Percentiles rank a stretch among this genome's conserved stretches.
Evolutionary conservation across 2,888 invertebrate genomes (phyloP).

Genomic region (Brenthis daphne): DNA sequence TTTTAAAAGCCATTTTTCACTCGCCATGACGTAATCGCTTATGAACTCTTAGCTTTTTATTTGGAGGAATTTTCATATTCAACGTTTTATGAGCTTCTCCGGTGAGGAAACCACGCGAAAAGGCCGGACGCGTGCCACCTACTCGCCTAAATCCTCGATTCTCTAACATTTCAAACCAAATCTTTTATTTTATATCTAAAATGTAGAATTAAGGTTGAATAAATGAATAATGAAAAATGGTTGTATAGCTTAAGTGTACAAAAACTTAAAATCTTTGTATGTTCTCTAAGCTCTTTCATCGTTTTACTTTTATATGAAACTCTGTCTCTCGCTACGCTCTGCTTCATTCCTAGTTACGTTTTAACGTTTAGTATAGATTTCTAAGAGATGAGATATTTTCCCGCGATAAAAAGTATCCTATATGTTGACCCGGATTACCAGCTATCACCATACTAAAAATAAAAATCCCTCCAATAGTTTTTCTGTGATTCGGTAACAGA

Average conservation of each 20-base stretch:
- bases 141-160: conserved; percentile 30
- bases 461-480: no score
- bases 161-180: conserved; percentile 25
- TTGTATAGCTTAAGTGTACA: conserved; percentile 5
- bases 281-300: conserved; percentile 16
- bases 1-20: conserved; percentile 74
- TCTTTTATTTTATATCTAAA: conserved; percentile 18
- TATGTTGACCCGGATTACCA: no score
- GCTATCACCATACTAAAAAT: no score
- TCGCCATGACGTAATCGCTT: conserved; percentile 75
- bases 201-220: conserved; percentile 17
- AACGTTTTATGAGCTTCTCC: conserved; percentile 59
- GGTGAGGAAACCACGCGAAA: conserved; percentile 32
- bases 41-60: conserved; percentile 73
- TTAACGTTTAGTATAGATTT: background rate
- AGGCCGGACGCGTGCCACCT: conserved; percentile 30
- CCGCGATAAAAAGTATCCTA: no score
- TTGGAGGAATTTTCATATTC: conserved; percentile 69
- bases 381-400: no score
- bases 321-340: background rate
- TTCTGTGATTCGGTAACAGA: no score
- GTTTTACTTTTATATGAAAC: conserved; percentile 7
- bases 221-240: background rate
- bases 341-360: background rate
- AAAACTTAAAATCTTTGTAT: conserved; percentile 14